A percentile compares a stretch with the other conserved stretches of the same genome.
These are phyloP conservation scores for Apamea sordens DNA, from an alignment of 2,888 invertebrate species.

Conservation along the genomic window DNA sequence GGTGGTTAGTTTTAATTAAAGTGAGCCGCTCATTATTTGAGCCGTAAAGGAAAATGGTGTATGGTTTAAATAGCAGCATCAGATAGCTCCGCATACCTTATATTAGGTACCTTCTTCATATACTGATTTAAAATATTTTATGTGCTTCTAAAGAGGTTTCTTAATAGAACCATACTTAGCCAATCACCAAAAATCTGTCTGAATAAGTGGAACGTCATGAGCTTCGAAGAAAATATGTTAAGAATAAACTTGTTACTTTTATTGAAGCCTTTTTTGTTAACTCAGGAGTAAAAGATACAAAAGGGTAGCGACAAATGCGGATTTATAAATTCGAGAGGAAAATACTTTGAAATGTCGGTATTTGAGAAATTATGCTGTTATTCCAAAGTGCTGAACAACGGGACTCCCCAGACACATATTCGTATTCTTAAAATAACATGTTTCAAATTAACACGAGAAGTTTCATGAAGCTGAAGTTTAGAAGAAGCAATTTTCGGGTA, in stretches of 20 bases:
- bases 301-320: neutral
- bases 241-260: neutral
- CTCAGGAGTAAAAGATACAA: neutral
- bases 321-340: neutral
- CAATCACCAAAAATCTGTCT: neutral
- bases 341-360: neutral
- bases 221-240: neutral
- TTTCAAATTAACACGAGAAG: constrained; percentile 19
- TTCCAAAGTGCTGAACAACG: neutral
- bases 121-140: neutral
- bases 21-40: neutral
- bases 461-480: constrained; percentile 17
- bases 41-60: neutral
- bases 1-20: neutral
- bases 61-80: neutral
- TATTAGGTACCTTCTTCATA: neutral
- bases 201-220: neutral
- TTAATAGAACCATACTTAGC: constrained; percentile 48
- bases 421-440: neutral
- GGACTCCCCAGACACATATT: constrained; percentile 11
- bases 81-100: neutral
- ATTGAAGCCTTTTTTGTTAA: neutral
- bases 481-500: constrained; percentile 19
- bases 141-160: neutral
- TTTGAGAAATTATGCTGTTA: neutral